These are phyloP conservation scores for Donacobius atricapilla DNA, from an alignment of 2,113 vertebrate species.

Conservation along the genomic window DNA sequence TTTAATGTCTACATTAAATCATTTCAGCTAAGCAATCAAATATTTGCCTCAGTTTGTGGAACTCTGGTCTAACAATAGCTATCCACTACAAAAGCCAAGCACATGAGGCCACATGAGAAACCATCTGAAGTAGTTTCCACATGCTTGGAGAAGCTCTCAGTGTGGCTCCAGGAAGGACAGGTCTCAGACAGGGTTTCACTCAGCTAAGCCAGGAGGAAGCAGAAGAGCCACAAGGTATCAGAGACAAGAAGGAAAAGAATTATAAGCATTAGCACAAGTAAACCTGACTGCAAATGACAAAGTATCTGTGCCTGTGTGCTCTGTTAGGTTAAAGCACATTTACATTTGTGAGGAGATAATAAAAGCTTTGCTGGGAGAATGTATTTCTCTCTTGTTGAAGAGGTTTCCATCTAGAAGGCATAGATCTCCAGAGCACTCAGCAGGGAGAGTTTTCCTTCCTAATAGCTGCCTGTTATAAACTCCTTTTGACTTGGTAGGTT, in stretches of 20 bases:
- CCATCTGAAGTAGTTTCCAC: neutral
- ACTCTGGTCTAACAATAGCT: neutral
- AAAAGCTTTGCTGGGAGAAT: neutral
- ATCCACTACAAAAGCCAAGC: neutral
- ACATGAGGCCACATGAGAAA: neutral
- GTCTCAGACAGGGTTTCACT: neutral
- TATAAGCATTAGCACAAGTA: neutral
- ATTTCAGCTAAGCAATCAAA: neutral
- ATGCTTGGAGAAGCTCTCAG: fast-evolving
- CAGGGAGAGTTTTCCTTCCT: neutral
- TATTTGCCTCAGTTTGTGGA: neutral
- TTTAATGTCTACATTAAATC: neutral
- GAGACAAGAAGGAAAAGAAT: neutral
- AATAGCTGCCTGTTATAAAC: neutral
- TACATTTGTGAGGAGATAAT: neutral
- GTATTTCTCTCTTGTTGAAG: neutral
- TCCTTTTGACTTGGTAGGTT: neutral
- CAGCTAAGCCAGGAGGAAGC: neutral
- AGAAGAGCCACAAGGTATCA: neutral
- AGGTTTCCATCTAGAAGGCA: neutral
- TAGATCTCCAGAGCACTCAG: neutral
- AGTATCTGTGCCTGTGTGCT: neutral
- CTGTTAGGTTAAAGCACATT: neutral
- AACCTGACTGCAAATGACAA: neutral
- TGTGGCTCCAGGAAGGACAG: neutral